Evolutionary conservation across 2,888 invertebrate species (phyloP), one percentile per base, ranked within the genome.

Genomic region (Euproctis similis): DNA sequence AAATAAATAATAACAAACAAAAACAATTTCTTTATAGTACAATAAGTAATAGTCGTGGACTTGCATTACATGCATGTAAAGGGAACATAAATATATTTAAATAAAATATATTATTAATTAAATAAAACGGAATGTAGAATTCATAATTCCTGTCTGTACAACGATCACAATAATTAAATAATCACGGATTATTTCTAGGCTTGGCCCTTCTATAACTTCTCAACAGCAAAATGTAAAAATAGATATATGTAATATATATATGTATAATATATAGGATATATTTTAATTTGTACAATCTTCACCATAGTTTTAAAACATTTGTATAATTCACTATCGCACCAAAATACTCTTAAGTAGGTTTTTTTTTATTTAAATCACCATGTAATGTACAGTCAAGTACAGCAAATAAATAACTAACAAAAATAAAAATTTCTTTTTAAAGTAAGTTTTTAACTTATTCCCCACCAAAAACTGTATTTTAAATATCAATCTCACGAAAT

Each of bases 311-410:
- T 68, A 64, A 76, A 78, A 80, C 72, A 75, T 77, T 82, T 81
- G 80, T 81, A 82, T 62, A 82, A 77, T 81, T 82, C 66, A 69
- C 78, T 80, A 81, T 76, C 80, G 84, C 81, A 82, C 84, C 84
- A 81, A 78, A 76, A 81, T 80, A 77, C 67, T 73, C 70, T 76
- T 14, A 68, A 68, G 71, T 57, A 26, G 26, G 23, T 52, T 62
- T 61, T 51, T n/a, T n/a, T n/a, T n/a, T n/a, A n/a, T n/a, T n/a
- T n/a, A n/a, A 65, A 71, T 67, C 66, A 71, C 68, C 65, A n/a
- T n/a, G 67, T 64, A 58, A 56, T 59, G 64, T 74, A 74, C 71
- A 56, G 49, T 68, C 63, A 68, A 72, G 75, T 76, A 76, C 74
- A 51, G 56, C 59, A 66, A 67, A 65, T 52, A 62, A 72, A 68